These are phyloP conservation scores for Furnarius figulus DNA, from an alignment of 2,113 vertebrate genomes.

Conservation along the genomic window DNA sequence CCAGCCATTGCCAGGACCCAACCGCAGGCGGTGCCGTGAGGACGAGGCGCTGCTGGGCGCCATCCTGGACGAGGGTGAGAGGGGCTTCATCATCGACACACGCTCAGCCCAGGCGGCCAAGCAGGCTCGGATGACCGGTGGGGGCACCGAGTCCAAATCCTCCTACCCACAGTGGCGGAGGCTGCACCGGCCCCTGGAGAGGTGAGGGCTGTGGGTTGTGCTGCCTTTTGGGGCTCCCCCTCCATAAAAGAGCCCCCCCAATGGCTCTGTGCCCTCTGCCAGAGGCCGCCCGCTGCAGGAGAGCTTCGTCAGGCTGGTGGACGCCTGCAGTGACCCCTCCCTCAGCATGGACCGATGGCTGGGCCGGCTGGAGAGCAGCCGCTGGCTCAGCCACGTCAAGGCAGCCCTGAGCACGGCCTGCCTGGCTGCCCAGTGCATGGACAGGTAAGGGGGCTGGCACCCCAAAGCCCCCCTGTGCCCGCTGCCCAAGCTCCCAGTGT, in stretches of 20 bases:
- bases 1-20: constrained; percentile 82
- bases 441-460: constrained; percentile 70
- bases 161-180: constrained; percentile 78
- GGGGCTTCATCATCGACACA: constrained; percentile 82
- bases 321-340: constrained; percentile 77
- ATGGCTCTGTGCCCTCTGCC: accelerated
- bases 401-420: constrained; percentile 80
- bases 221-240: no score
- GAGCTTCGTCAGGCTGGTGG: constrained; percentile 79
- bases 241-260: no score
- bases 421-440: constrained; percentile 84
- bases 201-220: constrained; percentile 40
- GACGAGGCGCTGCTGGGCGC: constrained; percentile 79
- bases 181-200: constrained; percentile 82
- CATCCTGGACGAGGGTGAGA: constrained; percentile 16
- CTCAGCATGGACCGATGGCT: constrained; percentile 84
- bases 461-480: accelerated
- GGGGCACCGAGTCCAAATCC: constrained; percentile 82
- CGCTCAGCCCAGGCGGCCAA: constrained; percentile 81
- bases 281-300: constrained; percentile 85
- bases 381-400: constrained; percentile 85
- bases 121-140: constrained; percentile 77
- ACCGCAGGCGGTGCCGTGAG: constrained; percentile 79
- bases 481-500: accelerated
- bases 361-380: constrained; percentile 82